Percentiles rank a stretch among this genome's conserved stretches.
Conservation (phyloP, 2,797 vertebrate genomes). For the Xiphophorus birchmanni region DNA sequence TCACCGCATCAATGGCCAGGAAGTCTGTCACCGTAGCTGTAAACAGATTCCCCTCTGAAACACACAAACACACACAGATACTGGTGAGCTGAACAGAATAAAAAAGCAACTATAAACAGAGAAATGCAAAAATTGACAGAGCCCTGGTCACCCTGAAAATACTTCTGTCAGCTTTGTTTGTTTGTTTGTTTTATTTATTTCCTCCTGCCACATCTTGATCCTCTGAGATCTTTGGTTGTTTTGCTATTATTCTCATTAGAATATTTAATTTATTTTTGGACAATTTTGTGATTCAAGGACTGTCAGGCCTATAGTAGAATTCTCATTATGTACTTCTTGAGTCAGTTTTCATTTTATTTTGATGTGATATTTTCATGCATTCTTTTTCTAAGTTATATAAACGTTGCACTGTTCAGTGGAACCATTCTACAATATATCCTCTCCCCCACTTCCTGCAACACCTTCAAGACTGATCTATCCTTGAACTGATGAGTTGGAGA, state of each 20-base stretch:
- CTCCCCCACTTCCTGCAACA: background rate
- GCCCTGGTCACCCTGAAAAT: background rate
- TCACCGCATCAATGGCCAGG: conserved; percentile 94
- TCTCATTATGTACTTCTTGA: background rate
- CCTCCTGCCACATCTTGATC: background rate
- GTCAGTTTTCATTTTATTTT: background rate
- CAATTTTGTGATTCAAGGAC: background rate
- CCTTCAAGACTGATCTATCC: background rate
- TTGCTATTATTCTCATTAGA: background rate
- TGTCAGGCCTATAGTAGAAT: background rate
- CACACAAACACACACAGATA: conserved; percentile 40
- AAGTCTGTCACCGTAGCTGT: conserved; percentile 97
- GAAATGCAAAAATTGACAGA: background rate
- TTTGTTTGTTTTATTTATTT: background rate
- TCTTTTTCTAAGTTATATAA: background rate
- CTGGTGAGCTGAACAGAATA: conserved; percentile 11
- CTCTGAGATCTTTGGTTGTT: background rate
- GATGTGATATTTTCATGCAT: background rate
- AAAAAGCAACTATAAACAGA: conserved; percentile 11
- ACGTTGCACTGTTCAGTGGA: background rate
- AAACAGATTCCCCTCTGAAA: conserved; percentile 91
- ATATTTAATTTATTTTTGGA: background rate
- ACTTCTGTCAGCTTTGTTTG: background rate
- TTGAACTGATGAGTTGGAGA: background rate
- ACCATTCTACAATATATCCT: background rate